Evolutionary conservation across 2,888 invertebrate species (phyloP).

Genomic region (Rotaria magnacalcarata): DNA sequence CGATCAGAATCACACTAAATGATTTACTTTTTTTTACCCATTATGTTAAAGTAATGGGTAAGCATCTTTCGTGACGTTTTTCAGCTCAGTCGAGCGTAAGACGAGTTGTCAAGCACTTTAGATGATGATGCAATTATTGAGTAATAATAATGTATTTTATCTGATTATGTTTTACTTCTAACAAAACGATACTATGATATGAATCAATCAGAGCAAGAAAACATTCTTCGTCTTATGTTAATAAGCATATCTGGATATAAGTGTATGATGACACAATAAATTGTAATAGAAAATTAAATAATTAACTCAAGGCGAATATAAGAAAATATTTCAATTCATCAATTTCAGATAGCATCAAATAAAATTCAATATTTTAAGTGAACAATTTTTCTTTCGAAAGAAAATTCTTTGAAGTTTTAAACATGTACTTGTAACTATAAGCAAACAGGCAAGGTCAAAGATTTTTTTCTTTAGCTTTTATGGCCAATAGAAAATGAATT

Average conservation of each 20-base stretch:
- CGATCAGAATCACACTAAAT: constrained; percentile 30
- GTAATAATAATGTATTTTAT: constrained; percentile 9
- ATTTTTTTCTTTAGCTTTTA: background rate
- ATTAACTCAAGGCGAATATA: background rate
- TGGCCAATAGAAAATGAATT: background rate
- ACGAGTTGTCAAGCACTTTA: constrained; percentile 4
- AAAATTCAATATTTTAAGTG: background rate
- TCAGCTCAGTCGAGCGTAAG: background rate
- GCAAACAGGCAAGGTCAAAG: background rate
- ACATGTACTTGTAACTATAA: background rate
- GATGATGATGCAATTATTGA: constrained; percentile 12
- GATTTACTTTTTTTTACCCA: constrained; percentile 27
- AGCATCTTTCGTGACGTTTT: constrained; percentile 10
- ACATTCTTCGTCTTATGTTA: background rate
- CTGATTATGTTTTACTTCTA: background rate
- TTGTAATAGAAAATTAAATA: background rate
- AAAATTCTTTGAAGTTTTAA: background rate
- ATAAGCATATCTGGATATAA: background rate
- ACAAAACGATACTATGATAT: too few relatives aligned
- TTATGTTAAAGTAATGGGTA: background rate
- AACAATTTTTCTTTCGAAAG: background rate
- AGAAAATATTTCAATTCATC: too few relatives aligned
- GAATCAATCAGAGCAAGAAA: too few relatives aligned
- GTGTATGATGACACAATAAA: background rate
- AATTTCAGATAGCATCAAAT: background rate